Percentiles rank a stretch among this genome's conserved stretches.
Evolutionary conservation across 2,888 invertebrate genomes (phyloP).

Genomic region (Troides aeacus): DNA sequence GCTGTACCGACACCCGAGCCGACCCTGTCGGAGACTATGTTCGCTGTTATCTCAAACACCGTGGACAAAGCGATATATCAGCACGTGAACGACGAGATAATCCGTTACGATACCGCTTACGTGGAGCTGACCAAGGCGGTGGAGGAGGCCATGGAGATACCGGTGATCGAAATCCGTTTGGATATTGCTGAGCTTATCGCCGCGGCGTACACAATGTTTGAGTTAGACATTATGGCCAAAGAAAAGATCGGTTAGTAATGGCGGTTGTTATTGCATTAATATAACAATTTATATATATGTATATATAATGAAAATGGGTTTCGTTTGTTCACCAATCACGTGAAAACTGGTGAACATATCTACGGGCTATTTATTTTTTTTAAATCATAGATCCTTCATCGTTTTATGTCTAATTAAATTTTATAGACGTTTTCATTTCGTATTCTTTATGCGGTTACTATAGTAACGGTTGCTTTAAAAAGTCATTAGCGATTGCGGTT

Average conservation of each 20-base stretch:
- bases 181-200: slow-evolving; percentile 56
- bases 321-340: no score
- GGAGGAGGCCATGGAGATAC: slow-evolving; percentile 69
- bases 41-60: slow-evolving; percentile 49
- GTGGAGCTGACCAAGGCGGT: slow-evolving; percentile 60
- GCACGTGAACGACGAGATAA: slow-evolving; percentile 49
- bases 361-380: no score
- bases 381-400: no score
- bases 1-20: slow-evolving; percentile 57
- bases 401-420: no score
- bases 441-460: no score
- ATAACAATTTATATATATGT: no score
- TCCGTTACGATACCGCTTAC: slow-evolving; percentile 65
- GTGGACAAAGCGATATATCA: slow-evolving; percentile 63
- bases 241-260: slow-evolving; percentile 54
- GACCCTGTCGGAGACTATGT: slow-evolving; percentile 56
- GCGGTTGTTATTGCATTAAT: no score
- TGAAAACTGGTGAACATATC: no score
- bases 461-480: no score
- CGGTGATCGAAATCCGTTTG: slow-evolving; percentile 56
- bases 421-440: no score
- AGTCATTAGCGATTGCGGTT: no score
- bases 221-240: slow-evolving; percentile 56
- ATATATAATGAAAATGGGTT: no score
- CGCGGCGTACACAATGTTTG: slow-evolving; percentile 57